Conservation (phyloP, 2,888 invertebrate genomes). For the Cephus sareptanus region DNA sequence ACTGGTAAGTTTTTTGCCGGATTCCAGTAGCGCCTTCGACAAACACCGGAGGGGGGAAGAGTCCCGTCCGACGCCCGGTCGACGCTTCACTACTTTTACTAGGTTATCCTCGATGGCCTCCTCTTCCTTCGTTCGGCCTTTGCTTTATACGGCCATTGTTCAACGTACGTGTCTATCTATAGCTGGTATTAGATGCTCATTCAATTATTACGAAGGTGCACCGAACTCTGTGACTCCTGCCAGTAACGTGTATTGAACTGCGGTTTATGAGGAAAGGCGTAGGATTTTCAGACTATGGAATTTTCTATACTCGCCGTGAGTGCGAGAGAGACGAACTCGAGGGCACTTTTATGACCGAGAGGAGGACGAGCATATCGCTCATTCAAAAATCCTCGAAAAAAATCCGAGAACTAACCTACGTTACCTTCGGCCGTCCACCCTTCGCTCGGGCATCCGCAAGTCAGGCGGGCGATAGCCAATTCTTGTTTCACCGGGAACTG, state of each 20-base stretch:
- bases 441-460: too few species aligned
- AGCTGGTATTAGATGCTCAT: background rate
- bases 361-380: too few species aligned
- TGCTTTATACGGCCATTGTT: background rate
- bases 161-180: background rate
- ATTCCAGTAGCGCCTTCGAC: conserved; percentile 63
- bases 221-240: background rate
- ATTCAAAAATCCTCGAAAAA: too few species aligned
- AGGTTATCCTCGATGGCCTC: conserved; percentile 45
- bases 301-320: background rate
- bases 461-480: too few species aligned
- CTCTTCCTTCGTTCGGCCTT: conserved; percentile 10
- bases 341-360: background rate
- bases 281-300: background rate
- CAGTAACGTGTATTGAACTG: background rate
- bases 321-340: background rate
- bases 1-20: conserved; percentile 59
- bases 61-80: conserved; percentile 29
- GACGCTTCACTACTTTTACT: conserved; percentile 51
- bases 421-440: too few species aligned
- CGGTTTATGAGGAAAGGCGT: background rate
- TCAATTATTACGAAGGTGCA: background rate
- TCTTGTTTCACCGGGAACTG: too few species aligned
- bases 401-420: too few species aligned
- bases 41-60: conserved; percentile 45